Percentiles rank a stretch among this genome's conserved stretches.
These are phyloP conservation scores for Calyptomena viridis DNA, from an alignment of 2,113 vertebrate genomes.

Conservation along the genomic window DNA sequence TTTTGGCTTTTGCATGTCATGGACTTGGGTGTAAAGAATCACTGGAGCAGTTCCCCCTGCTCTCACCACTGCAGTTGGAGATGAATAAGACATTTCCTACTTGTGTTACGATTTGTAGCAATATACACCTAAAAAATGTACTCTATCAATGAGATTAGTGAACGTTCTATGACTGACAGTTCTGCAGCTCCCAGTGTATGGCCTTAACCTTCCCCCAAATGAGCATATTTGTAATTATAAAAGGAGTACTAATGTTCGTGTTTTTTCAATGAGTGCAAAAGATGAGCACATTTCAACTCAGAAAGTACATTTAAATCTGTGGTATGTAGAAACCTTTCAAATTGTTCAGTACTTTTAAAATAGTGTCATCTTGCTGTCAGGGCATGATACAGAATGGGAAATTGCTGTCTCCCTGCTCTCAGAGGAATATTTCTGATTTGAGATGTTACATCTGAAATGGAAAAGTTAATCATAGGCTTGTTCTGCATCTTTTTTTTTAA, in stretches of 20 bases:
- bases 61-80: not conserved
- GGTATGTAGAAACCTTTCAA: not conserved
- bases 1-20: not conserved
- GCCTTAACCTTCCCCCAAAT: not conserved
- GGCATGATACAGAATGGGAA: not conserved
- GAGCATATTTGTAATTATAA: not conserved
- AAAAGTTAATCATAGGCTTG: not conserved
- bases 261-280: not conserved
- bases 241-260: not conserved
- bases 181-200: not conserved
- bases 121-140: not conserved
- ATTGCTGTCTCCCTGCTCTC: slow-evolving; percentile 7
- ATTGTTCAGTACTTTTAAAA: not conserved
- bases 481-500: not conserved
- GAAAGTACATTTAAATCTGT: not conserved
- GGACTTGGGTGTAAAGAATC: not conserved
- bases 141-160: not conserved
- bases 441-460: not conserved
- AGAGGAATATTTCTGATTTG: not conserved
- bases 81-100: not conserved
- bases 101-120: not conserved
- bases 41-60: not conserved
- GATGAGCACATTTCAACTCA: not conserved
- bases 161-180: not conserved
- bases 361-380: slow-evolving; percentile 2